phyloP scores from a whole-genome alignment of 2,797 vertebrate species.

The Odontamblyopus rebecca region DNA sequence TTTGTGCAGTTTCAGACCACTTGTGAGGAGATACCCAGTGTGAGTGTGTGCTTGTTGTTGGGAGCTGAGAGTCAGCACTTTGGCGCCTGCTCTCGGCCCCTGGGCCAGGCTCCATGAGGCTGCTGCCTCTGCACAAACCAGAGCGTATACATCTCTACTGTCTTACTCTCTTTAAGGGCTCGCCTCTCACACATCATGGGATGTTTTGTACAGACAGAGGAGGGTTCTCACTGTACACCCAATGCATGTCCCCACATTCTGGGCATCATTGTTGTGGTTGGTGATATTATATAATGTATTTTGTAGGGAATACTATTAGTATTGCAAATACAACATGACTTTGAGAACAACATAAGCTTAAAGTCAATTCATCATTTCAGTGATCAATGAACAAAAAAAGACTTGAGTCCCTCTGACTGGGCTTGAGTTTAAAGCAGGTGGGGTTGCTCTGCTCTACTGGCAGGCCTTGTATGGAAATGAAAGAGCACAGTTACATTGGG shows the following conservation, averaged over 20 bases:
- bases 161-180: constrained; percentile 44
- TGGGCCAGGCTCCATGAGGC: constrained; percentile 35
- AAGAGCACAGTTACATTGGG: constrained; percentile 11
- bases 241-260: neutral
- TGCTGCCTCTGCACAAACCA: constrained; percentile 57
- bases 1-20: constrained; percentile 24
- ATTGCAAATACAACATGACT: neutral
- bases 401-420: neutral
- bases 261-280: neutral
- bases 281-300: constrained; percentile 1
- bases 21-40: constrained; percentile 27
- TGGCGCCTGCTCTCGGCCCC: constrained; percentile 38
- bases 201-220: constrained; percentile 1
- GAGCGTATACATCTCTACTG: constrained; percentile 22
- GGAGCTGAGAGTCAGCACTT: constrained; percentile 51
- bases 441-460: neutral
- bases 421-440: constrained; percentile 12
- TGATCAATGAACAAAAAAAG: constrained; percentile 11
- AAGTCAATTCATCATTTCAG: neutral
- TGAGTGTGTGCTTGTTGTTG: constrained; percentile 17
- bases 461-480: neutral
- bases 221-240: neutral
- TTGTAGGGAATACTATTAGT: no score
- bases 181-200: constrained; percentile 19
- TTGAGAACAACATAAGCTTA: neutral